Evolutionary conservation across 2,113 vertebrate genomes (phyloP).

Genomic region (Gopherus flavomarginatus): DNA sequence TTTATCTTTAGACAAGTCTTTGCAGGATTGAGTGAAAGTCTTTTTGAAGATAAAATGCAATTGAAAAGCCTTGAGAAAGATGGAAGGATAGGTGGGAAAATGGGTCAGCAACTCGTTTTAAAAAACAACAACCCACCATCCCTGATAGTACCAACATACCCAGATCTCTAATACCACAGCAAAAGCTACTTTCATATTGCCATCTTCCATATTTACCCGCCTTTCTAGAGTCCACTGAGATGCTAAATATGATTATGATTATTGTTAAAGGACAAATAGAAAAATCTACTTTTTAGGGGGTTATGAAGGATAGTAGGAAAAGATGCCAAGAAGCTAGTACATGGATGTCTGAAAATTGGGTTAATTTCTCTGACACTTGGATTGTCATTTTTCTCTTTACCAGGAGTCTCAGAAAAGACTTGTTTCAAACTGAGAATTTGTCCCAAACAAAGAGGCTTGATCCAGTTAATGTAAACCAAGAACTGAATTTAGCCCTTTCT

Average conservation of each 20-base stretch:
- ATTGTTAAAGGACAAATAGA: background rate
- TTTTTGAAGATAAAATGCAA: background rate
- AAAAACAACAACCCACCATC: no score
- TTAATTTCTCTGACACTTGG: background rate
- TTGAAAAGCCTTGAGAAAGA: background rate
- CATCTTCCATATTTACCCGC: background rate
- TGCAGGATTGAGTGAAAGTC: background rate
- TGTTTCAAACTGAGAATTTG: background rate
- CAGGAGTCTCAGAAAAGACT: background rate
- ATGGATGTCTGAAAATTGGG: background rate
- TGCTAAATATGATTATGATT: background rate
- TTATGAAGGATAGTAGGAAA: background rate
- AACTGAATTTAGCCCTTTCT: constrained; percentile 1
- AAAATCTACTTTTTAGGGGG: background rate
- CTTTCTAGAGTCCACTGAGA: background rate
- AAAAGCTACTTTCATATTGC: background rate
- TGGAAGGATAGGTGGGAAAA: background rate
- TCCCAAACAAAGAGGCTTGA: background rate
- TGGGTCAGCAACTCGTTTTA: background rate
- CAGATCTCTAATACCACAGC: background rate
- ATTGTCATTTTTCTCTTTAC: background rate
- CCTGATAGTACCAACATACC: background rate
- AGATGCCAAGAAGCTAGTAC: background rate
- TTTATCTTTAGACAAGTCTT: background rate
- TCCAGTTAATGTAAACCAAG: constrained; percentile 35